Percentiles rank a stretch among this genome's conserved stretches.
These are phyloP conservation scores for Python bivittatus DNA, from an alignment of 2,113 vertebrate species.

Conservation along the genomic window DNA sequence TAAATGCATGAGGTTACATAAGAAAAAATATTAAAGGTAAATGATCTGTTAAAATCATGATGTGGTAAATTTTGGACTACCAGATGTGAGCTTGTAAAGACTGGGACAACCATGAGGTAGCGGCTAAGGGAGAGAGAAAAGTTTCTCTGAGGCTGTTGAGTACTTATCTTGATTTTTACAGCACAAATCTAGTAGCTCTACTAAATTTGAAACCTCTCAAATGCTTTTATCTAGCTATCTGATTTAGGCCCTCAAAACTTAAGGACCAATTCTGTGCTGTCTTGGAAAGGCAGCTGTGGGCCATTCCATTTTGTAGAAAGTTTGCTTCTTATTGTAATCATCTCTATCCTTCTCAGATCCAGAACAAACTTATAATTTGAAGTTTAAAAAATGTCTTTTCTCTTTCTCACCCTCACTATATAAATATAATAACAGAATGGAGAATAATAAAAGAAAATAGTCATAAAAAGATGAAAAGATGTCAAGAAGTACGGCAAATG, in stretches of 20 bases:
- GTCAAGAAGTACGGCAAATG: too few relatives aligned
- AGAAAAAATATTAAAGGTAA: neutral
- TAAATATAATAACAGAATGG: too few relatives aligned
- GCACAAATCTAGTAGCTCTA: neutral
- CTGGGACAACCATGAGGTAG: neutral
- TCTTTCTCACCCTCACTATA: too few relatives aligned
- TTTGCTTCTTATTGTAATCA: neutral
- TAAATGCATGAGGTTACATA: neutral
- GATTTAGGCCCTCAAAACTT: neutral
- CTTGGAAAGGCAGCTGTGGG: neutral
- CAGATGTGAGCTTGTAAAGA: neutral
- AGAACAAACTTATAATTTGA: neutral
- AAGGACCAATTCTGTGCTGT: neutral
- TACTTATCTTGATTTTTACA: neutral
- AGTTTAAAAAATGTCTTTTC: too few relatives aligned
- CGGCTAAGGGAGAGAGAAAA: neutral
- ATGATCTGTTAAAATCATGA: neutral
- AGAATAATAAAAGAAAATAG: too few relatives aligned
- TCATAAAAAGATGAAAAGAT: too few relatives aligned
- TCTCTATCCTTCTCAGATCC: neutral
- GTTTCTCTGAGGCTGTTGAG: neutral
- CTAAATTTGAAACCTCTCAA: neutral
- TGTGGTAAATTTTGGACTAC: neutral
- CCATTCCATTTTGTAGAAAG: neutral
- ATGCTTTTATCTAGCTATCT: neutral